Evolutionary conservation across 2,113 vertebrate genomes (phyloP).

Genomic region (Pterophyllum scalare): DNA sequence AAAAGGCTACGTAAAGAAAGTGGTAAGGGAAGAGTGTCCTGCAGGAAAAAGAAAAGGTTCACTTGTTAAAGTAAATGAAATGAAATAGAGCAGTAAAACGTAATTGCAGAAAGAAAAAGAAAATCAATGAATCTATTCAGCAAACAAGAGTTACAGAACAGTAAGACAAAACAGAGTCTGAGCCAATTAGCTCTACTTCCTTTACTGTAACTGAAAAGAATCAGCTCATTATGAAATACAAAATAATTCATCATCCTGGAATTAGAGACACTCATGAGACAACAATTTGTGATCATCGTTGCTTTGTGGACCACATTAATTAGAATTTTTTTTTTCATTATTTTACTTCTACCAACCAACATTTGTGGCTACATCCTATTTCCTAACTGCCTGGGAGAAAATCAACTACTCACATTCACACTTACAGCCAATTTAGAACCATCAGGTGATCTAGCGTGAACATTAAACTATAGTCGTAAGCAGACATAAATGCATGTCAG

Average conservation of each 20-base stretch:
- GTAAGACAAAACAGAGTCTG: slow-evolving; percentile 22
- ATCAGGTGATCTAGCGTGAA: background rate
- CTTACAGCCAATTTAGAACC: background rate
- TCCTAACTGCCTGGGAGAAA: background rate
- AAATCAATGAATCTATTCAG: slow-evolving; percentile 5
- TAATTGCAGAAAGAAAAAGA: slow-evolving; percentile 4
- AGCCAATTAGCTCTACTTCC: slow-evolving; percentile 33
- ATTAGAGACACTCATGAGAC: slow-evolving; percentile 5
- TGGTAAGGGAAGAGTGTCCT: background rate
- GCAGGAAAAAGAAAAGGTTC: background rate
- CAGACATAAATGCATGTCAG: background rate
- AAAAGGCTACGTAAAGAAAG: background rate
- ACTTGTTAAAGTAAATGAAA: background rate
- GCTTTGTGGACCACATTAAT: slow-evolving; percentile 20
- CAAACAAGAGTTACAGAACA: slow-evolving; percentile 19
- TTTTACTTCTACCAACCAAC: background rate
- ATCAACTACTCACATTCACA: background rate
- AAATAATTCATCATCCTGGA: slow-evolving; percentile 19
- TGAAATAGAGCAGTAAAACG: background rate
- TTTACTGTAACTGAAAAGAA: slow-evolving; percentile 33
- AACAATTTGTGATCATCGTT: slow-evolving; percentile 3
- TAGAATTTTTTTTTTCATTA: background rate
- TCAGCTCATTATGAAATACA: slow-evolving; percentile 3
- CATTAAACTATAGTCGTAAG: background rate
- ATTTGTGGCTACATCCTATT: background rate